phyloP scores from a whole-genome alignment of 2,113 vertebrate species.

The Grantiella picta region DNA sequence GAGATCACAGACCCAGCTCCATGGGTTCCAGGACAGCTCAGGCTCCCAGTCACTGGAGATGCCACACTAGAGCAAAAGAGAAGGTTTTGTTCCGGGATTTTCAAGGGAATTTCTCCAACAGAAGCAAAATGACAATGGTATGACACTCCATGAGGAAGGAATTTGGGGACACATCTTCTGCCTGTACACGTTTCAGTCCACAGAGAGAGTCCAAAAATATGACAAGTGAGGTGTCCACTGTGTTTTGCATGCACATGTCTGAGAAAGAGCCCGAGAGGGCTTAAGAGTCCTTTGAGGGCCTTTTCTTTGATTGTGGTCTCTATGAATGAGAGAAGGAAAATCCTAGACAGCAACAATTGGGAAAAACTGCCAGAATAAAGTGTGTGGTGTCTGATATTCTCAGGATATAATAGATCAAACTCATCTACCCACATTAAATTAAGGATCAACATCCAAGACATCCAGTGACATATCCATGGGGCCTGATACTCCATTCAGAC shows the following conservation, averaged over 20 bases:
- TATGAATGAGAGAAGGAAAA: background rate
- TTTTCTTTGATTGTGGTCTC: background rate
- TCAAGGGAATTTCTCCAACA: background rate
- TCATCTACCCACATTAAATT: background rate
- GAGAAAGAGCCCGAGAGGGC: background rate
- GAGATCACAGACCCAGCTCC: background rate
- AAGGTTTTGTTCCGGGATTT: background rate
- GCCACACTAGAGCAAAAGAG: background rate
- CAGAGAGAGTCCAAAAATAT: background rate
- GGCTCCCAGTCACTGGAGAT: background rate
- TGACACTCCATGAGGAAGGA: fast-evolving
- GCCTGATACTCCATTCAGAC: background rate
- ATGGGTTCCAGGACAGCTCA: background rate
- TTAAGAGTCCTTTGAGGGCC: background rate
- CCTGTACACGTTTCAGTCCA: background rate
- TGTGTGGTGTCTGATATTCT: background rate
- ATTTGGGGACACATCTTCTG: background rate
- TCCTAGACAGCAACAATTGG: fast-evolving
- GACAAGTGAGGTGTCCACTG: background rate
- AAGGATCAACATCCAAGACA: background rate
- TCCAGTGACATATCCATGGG: background rate
- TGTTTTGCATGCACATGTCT: background rate
- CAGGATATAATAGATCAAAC: background rate
- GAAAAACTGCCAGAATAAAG: background rate
- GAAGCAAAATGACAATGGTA: background rate